Evolutionary conservation across 2,113 vertebrate species (phyloP).

Genomic region (Trematocara zebra): DNA sequence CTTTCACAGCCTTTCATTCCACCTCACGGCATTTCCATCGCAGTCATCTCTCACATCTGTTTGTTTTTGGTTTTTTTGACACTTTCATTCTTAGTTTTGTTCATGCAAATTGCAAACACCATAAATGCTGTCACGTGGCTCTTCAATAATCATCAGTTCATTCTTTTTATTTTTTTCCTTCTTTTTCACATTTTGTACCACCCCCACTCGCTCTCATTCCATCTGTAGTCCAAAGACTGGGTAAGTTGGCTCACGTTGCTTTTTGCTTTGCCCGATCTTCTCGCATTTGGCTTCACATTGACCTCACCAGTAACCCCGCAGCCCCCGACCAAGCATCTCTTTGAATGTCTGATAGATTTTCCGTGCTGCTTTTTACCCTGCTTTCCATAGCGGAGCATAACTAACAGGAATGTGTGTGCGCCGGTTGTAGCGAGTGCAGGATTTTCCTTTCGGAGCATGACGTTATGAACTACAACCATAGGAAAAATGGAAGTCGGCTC

Average conservation of each 20-base stretch:
- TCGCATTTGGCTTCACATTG: conserved; percentile 9
- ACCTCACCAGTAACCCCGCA: conserved; percentile 10
- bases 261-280: conserved; percentile 35
- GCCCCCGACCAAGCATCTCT: conserved; percentile 22
- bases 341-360: conserved; percentile 36
- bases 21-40: background rate
- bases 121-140: background rate
- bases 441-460: conserved; percentile 28
- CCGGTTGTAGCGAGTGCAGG: conserved; percentile 14
- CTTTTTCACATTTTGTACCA: conserved; percentile 63
- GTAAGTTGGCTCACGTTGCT: conserved; percentile 77
- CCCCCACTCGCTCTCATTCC: conserved; percentile 54
- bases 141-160: conserved; percentile 31
- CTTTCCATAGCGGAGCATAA: conserved; percentile 38
- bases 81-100: background rate
- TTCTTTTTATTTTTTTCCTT: conserved; percentile 44
- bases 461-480: background rate
- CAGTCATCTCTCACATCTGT: background rate
- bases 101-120: background rate
- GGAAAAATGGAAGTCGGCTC: background rate
- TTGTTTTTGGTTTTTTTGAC: background rate
- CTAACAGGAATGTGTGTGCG: conserved; percentile 58
- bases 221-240: conserved; percentile 84
- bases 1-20: background rate
- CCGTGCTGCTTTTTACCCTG: conserved; percentile 32